Evolutionary conservation across 2,797 vertebrate species (phyloP), one percentile per base, ranked within the genome.

Genomic region (Tauraco hartlaubi): DNA sequence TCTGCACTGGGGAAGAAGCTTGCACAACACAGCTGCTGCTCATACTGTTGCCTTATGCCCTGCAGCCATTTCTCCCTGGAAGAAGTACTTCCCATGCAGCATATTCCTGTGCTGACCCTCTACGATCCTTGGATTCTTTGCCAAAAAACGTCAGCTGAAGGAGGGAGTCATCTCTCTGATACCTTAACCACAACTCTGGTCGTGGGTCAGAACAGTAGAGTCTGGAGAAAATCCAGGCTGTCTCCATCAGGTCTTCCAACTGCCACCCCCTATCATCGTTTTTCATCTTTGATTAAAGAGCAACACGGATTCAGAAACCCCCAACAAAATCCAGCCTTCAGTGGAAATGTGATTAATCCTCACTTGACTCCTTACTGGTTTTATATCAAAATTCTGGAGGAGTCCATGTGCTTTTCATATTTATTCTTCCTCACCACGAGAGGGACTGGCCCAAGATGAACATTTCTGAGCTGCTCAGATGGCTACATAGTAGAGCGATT

Each of bases 341-440:
- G 48, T 88, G 92, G 77, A 93, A 96, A 91, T 84, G 76, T 69
- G 89, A 90, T 97, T 95, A 96, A 96, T 97, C 81, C 55, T 66
- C 73, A 80, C 61, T 61, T 87, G 91, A 92, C 73, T 92, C 88
- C 12, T 1, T 97, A 83, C 93, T 97, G 96, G 61, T 80, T 97
- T 97, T 85, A 76, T 93, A 94, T 97, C 95, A 93, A 88, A 77
- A 69, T 94, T 75, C 92, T 96, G 81, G 59, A 90, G 83, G 56
- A 78, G 63, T 55, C 67, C 71, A 55, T 63, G 39, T 90, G 91
- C 85, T 94, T 96, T 91, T 94, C 31, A 29, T 95, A 52, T 93
- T 93, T 92, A 22, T 90, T 83, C 84, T 85, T 83, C 58, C 51
- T 83, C 64, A 75, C 46, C 63, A 29, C 1, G 15, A 62, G 88